Evolutionary conservation across 2,113 vertebrate species (phyloP).

Genomic region (Copsychus sechellarum): DNA sequence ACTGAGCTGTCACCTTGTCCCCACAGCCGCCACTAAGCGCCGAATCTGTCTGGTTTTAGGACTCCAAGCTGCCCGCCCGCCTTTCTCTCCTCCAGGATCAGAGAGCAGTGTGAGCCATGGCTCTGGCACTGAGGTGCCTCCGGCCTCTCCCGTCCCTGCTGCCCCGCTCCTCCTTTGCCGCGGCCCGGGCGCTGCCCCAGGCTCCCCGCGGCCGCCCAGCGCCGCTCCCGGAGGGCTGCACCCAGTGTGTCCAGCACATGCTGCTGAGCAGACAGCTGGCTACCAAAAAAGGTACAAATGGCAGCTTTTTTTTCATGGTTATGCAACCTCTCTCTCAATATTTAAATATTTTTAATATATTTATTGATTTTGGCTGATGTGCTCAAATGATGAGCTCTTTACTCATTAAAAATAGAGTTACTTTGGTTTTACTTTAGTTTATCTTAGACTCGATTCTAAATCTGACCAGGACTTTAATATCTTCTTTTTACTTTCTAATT

Average conservation of each 20-base stretch:
- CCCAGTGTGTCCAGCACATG: neutral
- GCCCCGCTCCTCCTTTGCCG: neutral
- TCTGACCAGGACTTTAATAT: neutral
- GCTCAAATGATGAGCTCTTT: neutral
- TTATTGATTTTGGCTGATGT: neutral
- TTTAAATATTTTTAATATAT: neutral
- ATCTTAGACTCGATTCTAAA: neutral
- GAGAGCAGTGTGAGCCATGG: slow-evolving; percentile 23
- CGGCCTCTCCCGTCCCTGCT: slow-evolving; percentile 71
- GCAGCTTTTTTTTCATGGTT: neutral
- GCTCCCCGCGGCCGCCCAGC: neutral
- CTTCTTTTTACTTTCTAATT: neutral
- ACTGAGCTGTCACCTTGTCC: accelerated
- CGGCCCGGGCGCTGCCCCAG: slow-evolving; percentile 1
- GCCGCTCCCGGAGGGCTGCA: neutral
- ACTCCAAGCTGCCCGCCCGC: accelerated
- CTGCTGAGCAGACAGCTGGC: slow-evolving; percentile 78
- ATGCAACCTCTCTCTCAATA: neutral
- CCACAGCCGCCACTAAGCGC: accelerated
- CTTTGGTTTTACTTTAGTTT: neutral
- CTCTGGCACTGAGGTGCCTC: slow-evolving; percentile 72
- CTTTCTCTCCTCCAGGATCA: neutral
- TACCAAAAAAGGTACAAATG: slow-evolving; percentile 90
- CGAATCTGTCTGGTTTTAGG: accelerated
- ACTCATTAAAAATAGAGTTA: neutral